Evolutionary conservation across 1,140 invertebrate species (phyloP), one percentile per base, ranked within the genome.

Genomic region (Drosophila saltans): DNA sequence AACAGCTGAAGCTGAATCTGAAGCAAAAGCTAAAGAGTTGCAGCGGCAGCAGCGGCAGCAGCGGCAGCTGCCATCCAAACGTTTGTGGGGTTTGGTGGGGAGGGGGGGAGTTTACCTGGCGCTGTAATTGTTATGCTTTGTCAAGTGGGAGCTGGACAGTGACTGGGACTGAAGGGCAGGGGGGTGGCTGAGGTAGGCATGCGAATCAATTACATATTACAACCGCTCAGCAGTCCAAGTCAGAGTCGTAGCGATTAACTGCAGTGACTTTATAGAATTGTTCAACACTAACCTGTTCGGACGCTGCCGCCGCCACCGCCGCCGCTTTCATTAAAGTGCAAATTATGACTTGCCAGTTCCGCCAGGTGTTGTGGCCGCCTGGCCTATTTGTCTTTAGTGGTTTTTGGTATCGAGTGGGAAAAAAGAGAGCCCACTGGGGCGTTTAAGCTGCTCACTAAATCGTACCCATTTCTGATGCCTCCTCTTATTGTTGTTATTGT

Each of bases 301-400:
- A 62, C 60, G 57, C 61, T 64, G 63, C 43, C 63, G 36, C 24
- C 26, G 57, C 28, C 28, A 30, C 11, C 56, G 59, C 39, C 76
- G 82, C 77, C 80, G 84, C 84, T 89, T 88, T 88, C 84, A 89
- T 89, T 89, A 90, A 89, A 89, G 84, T 89, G 84, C 84, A 89
- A 89, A 89, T 89, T 89, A 89, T 89, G 84, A 89, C 80, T 89
- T 78, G 84, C 77, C 84, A 89, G 84, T 89, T 89, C 84, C 84
- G 84, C 84, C 84, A 89, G 84, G 84, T 89, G 84, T 89, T 88
- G 85, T 72, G 75, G 69, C 69, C 69, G 81, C 84, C 85, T 81
- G 78, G 78, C 80, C 84, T 81, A 89, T 89, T 89, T 89, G 84
- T 89, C 84, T 89, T 89, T 76, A 78, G 72, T 72, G 67, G 65